phyloP scores from a whole-genome alignment of 2,113 vertebrate genomes.

The Hypomesus transpacificus region DNA sequence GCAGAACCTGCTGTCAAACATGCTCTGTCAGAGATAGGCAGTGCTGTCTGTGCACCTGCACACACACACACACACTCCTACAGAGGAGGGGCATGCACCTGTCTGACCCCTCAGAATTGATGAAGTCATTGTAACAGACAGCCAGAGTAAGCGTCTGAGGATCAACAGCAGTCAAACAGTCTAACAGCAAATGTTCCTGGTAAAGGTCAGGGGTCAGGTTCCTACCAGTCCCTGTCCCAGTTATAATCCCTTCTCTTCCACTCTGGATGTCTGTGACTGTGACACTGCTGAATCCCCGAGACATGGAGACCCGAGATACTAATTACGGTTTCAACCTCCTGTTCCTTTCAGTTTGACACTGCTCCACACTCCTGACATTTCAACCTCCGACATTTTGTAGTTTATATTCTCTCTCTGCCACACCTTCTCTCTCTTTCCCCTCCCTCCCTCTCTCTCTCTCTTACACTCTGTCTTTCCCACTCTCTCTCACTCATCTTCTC shows the following conservation, averaged over 20 bases:
- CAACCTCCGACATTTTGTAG: constrained; percentile 60
- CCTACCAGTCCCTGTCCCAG: constrained; percentile 26
- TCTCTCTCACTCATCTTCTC: neutral
- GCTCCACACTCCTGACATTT: constrained; percentile 59
- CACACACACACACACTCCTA: constrained; percentile 9
- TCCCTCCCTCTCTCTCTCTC: constrained; percentile 5
- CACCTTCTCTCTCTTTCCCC: constrained; percentile 34
- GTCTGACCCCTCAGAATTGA: constrained; percentile 48
- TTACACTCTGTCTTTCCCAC: neutral
- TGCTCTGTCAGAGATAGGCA: constrained; percentile 38
- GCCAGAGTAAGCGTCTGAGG: constrained; percentile 19
- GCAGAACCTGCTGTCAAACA: constrained; percentile 19
- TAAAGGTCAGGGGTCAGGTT: constrained; percentile 51
- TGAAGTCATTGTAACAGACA: constrained; percentile 44
- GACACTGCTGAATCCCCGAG: neutral
- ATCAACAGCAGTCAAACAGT: constrained; percentile 39
- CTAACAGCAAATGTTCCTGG: constrained; percentile 49
- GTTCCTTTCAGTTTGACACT: constrained; percentile 57
- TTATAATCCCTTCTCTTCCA: constrained; percentile 32
- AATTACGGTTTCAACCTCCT: constrained; percentile 57
- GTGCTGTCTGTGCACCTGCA: constrained; percentile 16
- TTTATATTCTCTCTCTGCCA: constrained; percentile 29
- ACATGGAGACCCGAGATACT: constrained; percentile 41
- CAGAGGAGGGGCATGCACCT: constrained; percentile 27
- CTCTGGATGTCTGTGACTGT: neutral